These are phyloP conservation scores for Neodontobutis hainanensis DNA, from an alignment of 2,113 vertebrate genomes.

Conservation along the genomic window DNA sequence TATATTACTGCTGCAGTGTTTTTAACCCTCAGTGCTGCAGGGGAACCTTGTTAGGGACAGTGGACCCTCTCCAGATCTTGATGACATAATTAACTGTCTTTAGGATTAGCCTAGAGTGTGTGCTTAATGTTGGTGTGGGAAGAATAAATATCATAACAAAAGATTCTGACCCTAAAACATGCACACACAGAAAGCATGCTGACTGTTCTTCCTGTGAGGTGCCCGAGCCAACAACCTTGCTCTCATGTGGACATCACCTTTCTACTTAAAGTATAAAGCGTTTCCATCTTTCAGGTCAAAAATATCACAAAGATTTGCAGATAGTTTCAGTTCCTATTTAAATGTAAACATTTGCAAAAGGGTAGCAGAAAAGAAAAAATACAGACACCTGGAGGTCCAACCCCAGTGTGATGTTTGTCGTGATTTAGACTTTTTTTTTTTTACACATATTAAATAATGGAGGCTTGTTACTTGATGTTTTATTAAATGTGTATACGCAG, in stretches of 20 bases:
- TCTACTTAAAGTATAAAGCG: conserved; percentile 16
- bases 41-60: too few relatives aligned
- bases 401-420: too few relatives aligned
- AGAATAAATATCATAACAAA: too few relatives aligned
- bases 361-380: conserved; percentile 6
- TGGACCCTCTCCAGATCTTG: too few relatives aligned
- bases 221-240: not conserved
- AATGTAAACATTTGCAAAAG: conserved; percentile 42
- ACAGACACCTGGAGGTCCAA: not conserved
- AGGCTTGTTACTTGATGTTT: not conserved
- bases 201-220: too few relatives aligned
- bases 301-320: conserved; percentile 44
- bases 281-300: conserved; percentile 45
- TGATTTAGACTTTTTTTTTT: too few relatives aligned
- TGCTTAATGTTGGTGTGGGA: too few relatives aligned
- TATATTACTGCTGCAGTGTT: not conserved
- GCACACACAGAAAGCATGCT: too few relatives aligned
- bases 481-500: not conserved
- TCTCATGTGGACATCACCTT: conserved; percentile 8
- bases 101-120: too few relatives aligned
- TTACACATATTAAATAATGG: not conserved
- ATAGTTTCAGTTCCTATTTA: conserved; percentile 41
- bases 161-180: too few relatives aligned
- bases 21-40: not conserved
- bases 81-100: too few relatives aligned